Evolutionary conservation across 2,888 invertebrate genomes (phyloP), one percentile per base, ranked within the genome.

Genomic region (Cerceris rybyensis): DNA sequence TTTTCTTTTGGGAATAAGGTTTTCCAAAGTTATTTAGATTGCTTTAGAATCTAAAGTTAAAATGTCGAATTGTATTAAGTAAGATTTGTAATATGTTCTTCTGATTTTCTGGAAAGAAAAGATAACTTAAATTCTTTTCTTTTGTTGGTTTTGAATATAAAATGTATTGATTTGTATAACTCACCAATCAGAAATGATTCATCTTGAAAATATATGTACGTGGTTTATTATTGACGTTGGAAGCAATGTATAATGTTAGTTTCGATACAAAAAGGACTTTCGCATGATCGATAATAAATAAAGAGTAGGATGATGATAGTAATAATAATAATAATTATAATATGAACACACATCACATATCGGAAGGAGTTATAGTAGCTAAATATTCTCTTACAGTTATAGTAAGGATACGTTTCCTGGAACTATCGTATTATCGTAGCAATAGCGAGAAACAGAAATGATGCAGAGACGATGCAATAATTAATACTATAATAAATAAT

Each of bases 231-330:
- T 83, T 86, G 83, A 87, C 84, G 80, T 82, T 83, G 66, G 78
- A 86, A 88, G 88, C 88, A 28, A 82, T 86, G 82, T 87, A 88
- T 79, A 88, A 80, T 87, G 86, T 88, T 86, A 88, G 83, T 87
- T 76, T 87, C 70, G 75, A 84, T 83, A 86, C 57, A 84, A 80
- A 85, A 83, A 80, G 76, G 74, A 78, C 86, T 75, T 80, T 85
- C 85, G 80, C 79, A 85, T 88, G 83, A 83, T 82, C 72, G 83
- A 85, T 87, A 85, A 88, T 86, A 83, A 82, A 90, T 87, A 83
- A 84, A 84, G 72, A 72, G 75, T 84, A 79, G 68, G 78, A 80
- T 75, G 81, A 81, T 75, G 64, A 67, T 64, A 70, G 59, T 68
- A 61, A 67, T 79, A 67, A 60, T 78, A 50, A 49, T 77, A 76